These are phyloP conservation scores for Drosophila monieri DNA, from an alignment of 2,888 invertebrate genomes.

Conservation along the genomic window DNA sequence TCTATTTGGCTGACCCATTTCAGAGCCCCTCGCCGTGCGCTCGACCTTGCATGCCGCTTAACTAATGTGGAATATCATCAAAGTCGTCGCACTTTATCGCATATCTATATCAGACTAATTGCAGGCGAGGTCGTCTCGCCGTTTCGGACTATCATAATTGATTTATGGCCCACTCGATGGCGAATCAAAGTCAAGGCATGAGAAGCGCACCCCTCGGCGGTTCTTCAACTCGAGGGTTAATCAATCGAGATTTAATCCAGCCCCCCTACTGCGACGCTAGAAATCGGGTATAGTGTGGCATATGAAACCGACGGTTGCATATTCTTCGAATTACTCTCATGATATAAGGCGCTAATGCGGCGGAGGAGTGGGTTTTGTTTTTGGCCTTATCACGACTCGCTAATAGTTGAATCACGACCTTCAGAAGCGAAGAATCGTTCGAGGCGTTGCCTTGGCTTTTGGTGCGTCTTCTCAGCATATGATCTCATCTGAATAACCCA, in stretches of 20 bases:
- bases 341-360: conserved; percentile 9
- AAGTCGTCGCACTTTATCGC: conserved; percentile 19
- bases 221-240: conserved; percentile 33
- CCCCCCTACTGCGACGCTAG: conserved; percentile 23
- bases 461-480: neutral
- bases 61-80: conserved; percentile 7
- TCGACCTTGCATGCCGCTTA: conserved; percentile 28
- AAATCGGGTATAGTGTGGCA: neutral
- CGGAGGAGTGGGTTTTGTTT: conserved; percentile 17
- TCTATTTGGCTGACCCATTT: conserved; percentile 33
- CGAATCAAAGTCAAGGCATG: conserved; percentile 49
- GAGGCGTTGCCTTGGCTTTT: conserved; percentile 16
- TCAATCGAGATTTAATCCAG: conserved; percentile 35
- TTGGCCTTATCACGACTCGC: conserved; percentile 30
- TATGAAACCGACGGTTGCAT: conserved; percentile 1
- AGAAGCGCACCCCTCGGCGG: conserved; percentile 8
- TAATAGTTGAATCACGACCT: conserved; percentile 29
- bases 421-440: neutral
- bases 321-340: conserved; percentile 21
- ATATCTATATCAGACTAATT: conserved; percentile 28
- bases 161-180: conserved; percentile 30
- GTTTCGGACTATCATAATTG: conserved; percentile 26
- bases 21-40: neutral
- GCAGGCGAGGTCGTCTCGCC: conserved; percentile 43
- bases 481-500: conserved; percentile 15